Percentiles rank a stretch among this genome's conserved stretches.
Conservation (phyloP, 2,113 vertebrate species). For the Butastur rufipennis region DNA sequence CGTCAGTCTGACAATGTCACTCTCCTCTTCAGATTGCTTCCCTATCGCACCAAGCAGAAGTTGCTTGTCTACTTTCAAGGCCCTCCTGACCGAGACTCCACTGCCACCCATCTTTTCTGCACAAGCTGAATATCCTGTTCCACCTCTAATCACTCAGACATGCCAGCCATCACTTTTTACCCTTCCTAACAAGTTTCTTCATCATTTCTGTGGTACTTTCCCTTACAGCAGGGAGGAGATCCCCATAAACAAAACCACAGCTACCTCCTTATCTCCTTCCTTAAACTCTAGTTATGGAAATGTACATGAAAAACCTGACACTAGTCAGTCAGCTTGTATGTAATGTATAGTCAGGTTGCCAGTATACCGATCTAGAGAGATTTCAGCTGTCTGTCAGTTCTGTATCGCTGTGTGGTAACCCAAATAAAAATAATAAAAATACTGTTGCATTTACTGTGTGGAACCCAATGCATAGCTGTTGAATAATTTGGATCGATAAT, state of each 20-base stretch:
- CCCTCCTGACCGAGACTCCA: background rate
- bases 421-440: background rate
- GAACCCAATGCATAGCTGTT: background rate
- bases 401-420: accelerated
- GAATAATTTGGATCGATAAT: background rate
- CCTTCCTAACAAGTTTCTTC: background rate
- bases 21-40: background rate
- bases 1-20: background rate
- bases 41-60: background rate
- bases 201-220: background rate
- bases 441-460: background rate
- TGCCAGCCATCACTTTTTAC: background rate
- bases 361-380: background rate
- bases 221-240: background rate
- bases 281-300: background rate
- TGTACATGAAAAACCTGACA: background rate
- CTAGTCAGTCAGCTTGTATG: background rate
- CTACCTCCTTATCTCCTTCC: background rate
- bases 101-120: background rate
- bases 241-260: background rate
- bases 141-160: background rate
- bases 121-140: background rate
- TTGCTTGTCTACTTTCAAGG: background rate
- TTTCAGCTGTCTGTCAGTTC: background rate
- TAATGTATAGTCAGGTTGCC: background rate